Conservation (phyloP, 2,113 vertebrate species). For the Sigmodon hispidus region DNA sequence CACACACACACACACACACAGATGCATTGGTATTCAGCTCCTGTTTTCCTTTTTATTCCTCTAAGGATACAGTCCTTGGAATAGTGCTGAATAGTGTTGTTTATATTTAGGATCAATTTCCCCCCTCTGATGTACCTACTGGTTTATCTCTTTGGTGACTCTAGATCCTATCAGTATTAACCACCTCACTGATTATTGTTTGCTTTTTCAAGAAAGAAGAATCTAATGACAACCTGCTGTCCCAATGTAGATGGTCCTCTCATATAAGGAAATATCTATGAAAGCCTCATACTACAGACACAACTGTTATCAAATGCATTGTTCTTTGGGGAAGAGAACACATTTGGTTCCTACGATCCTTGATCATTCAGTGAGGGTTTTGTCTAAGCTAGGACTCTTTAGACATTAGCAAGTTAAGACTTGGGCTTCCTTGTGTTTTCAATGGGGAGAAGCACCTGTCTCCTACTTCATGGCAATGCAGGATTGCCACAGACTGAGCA, state of each 20-base stretch:
- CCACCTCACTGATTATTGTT: not conserved
- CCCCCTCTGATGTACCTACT: not conserved
- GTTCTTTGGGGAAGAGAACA: not conserved
- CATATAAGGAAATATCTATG: not conserved
- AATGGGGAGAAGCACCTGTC: not conserved
- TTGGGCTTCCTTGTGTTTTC: constrained; percentile 26
- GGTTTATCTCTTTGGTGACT: not conserved
- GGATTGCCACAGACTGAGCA: not conserved
- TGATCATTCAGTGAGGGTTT: not conserved
- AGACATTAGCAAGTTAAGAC: not conserved
- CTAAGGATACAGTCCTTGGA: not conserved
- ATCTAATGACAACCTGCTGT: not conserved
- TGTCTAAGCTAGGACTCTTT: not conserved
- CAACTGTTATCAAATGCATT: not conserved
- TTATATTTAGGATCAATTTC: not conserved
- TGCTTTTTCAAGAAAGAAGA: not conserved
- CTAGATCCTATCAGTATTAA: not conserved
- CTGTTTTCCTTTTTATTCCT: not conserved
- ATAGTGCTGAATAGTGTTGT: no score
- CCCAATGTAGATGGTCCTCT: not conserved
- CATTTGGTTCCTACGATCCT: not conserved
- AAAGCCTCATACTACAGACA: not conserved
- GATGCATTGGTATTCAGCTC: not conserved
- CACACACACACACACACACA: no score
- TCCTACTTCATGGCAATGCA: not conserved